Evolutionary conservation across 2,888 invertebrate genomes (phyloP), one percentile per base, ranked within the genome.

Genomic region (Polydrusus tereticollis): DNA sequence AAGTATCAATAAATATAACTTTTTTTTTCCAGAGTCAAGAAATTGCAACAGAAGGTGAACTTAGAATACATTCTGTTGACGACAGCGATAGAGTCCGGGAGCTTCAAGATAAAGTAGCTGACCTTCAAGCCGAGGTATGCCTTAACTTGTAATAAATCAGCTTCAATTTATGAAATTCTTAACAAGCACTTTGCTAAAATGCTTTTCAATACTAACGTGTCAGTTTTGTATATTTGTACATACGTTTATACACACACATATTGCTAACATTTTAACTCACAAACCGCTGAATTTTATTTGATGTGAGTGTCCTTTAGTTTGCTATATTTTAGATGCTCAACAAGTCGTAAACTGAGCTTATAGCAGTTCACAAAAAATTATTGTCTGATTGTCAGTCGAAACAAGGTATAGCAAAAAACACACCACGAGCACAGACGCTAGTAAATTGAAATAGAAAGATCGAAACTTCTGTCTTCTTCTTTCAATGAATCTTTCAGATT

Each of bases 1-100:
- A 33, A 33, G 10, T 5, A 1, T 33, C 1, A 33, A 33, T 3
- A 33, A 33, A 33, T 4, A 6, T 33, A 41, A 41, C 3, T 16
- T 3, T 55, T 58, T 74, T 69, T 67, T 85, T 87, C 36, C 84
- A 98, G 97, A 97, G 96, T 84, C 96, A 97, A 85, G 97, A 98
- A 86, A 93, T 98, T 89, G 90, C 95, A 23, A 94, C 97, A 0
- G 96, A 96, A 84, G 96, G 96, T 2, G 96, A 97, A 85, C 88
- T 98, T 63, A 90, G 95, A 74, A 94, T 93, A 78, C 94, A 94
- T 85, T 87, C 87, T 7, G 89, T 93, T 79, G 94, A 94, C 73
- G 95, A 95, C 81, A 93, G 93, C 62, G 96, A 96, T 77, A 90
- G 93, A 80, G 94, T 95, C 23, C 91, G 95, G 72, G 96, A 97